Evolutionary conservation across 23 tunicate genomes (phyloP).

Genomic region (Pegea sp.): DNA sequence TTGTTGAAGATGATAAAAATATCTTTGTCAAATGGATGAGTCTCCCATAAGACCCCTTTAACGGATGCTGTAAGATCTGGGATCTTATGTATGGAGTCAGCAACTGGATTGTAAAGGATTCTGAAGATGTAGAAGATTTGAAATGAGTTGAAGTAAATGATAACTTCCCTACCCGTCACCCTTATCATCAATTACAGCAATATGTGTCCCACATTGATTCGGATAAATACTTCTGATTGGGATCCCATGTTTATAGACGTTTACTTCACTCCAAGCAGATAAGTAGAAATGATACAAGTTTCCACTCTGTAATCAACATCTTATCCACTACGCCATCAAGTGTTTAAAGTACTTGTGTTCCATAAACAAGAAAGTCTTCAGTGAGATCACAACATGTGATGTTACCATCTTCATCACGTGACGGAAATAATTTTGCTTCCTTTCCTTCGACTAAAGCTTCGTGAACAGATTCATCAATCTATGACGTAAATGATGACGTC

Average conservation of each 20-base stretch:
- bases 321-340: background rate
- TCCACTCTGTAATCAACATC: conserved; percentile 16
- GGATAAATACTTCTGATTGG: conserved; percentile 36
- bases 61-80: conserved; percentile 31
- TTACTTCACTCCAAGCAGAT: conserved; percentile 75
- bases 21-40: conserved; percentile 52
- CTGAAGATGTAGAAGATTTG: conserved; percentile 5
- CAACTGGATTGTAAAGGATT: conserved; percentile 66
- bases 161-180: conserved; percentile 41
- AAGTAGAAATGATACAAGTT: conserved; percentile 47
- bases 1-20: conserved; percentile 61
- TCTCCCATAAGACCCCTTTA: conserved; percentile 53
- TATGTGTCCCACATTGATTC: conserved; percentile 40
- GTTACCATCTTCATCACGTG: conserved; percentile 44
- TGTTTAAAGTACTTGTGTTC: conserved; percentile 38
- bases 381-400: conserved; percentile 56
- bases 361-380: conserved; percentile 65
- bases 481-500: too few relatives aligned
- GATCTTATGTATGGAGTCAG: conserved; percentile 31
- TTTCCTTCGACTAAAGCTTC: background rate
- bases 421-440: conserved; percentile 69
- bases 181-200: conserved; percentile 63
- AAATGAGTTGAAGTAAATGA: background rate
- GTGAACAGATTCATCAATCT: background rate
- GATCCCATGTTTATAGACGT: conserved; percentile 28